Percentiles rank a stretch among this genome's conserved stretches.
Conservation (phyloP, 2,113 vertebrate genomes). For the Callionymus lyra region DNA sequence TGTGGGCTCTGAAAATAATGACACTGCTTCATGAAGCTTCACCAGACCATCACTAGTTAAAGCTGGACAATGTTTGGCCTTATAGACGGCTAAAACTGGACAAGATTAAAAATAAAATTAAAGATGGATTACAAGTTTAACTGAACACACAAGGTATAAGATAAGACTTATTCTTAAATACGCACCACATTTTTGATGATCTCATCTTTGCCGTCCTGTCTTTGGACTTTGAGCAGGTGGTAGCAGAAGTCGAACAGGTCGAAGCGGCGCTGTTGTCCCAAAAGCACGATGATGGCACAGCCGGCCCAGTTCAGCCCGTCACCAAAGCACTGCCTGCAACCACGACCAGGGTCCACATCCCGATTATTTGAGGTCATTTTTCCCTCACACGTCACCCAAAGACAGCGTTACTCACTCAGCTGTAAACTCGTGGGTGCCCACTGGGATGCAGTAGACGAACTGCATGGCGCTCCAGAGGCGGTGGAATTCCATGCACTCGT, state of each 20-base stretch:
- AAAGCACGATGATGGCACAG: constrained; percentile 91
- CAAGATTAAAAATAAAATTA: too few relatives aligned
- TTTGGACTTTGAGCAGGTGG: constrained; percentile 93
- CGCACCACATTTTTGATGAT: constrained; percentile 98
- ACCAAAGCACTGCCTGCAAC: constrained; percentile 90
- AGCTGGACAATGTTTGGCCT: too few relatives aligned
- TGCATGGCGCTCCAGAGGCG: constrained; percentile 99
- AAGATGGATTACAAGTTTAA: too few relatives aligned
- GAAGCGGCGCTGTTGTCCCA: constrained; percentile 94
- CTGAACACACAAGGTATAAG: too few relatives aligned
- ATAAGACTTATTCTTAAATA: too few relatives aligned
- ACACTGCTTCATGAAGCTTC: too few relatives aligned
- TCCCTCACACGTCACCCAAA: too few relatives aligned
- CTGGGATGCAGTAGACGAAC: constrained; percentile 97
- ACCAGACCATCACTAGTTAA: too few relatives aligned
- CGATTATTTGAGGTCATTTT: too few relatives aligned
- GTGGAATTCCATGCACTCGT: constrained; percentile 97
- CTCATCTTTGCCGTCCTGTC: constrained; percentile 97
- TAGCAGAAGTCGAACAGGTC: constrained; percentile 99
- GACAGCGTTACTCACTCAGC: constrained; percentile 79
- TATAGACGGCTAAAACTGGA: too few relatives aligned
- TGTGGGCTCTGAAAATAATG: too few relatives aligned
- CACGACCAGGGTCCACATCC: too few relatives aligned
- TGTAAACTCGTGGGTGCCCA: constrained; percentile 96
- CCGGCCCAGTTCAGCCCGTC: constrained; percentile 98